Conservation (phyloP, 2,113 vertebrate species). For the Psettodes erumei region DNA sequence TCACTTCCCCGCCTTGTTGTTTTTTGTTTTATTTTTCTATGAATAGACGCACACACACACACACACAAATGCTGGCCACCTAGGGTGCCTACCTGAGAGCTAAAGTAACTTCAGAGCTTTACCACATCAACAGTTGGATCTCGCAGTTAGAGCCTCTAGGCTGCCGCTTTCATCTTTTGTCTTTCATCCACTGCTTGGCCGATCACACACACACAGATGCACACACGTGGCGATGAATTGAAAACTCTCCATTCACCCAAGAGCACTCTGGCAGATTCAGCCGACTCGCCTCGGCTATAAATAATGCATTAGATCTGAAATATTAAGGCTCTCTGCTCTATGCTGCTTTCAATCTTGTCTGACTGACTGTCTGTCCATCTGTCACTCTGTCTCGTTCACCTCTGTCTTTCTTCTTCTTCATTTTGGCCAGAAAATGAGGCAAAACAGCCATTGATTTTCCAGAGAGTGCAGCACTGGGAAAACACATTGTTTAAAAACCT, state of each 20-base stretch:
- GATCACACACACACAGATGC: slow-evolving; percentile 37
- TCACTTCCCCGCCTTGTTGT: neutral
- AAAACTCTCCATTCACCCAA: slow-evolving; percentile 69
- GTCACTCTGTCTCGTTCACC: slow-evolving; percentile 29
- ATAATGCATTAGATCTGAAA: slow-evolving; percentile 76
- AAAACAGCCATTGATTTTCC: neutral
- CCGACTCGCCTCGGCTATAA: slow-evolving; percentile 53
- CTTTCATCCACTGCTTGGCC: slow-evolving; percentile 67
- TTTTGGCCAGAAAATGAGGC: slow-evolving; percentile 5
- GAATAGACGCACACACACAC: slow-evolving; percentile 24
- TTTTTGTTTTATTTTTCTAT: too few relatives aligned
- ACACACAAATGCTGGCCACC: slow-evolving; percentile 34
- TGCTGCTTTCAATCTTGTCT: slow-evolving; percentile 62
- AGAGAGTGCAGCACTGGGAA: neutral
- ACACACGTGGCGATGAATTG: slow-evolving; percentile 35
- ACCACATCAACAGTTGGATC: slow-evolving; percentile 71
- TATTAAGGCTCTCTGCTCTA: slow-evolving; percentile 65
- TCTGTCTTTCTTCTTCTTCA: neutral
- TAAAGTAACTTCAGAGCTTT: slow-evolving; percentile 62
- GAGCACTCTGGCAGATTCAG: slow-evolving; percentile 67
- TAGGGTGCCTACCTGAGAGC: slow-evolving; percentile 39
- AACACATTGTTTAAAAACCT: neutral
- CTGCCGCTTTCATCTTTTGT: slow-evolving; percentile 78
- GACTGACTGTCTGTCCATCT: slow-evolving; percentile 42
- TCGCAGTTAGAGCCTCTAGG: slow-evolving; percentile 61